Base-by-base conservation (phyloP, 2,797 vertebrate genomes). In the Siniperca scherzeri region DNA sequence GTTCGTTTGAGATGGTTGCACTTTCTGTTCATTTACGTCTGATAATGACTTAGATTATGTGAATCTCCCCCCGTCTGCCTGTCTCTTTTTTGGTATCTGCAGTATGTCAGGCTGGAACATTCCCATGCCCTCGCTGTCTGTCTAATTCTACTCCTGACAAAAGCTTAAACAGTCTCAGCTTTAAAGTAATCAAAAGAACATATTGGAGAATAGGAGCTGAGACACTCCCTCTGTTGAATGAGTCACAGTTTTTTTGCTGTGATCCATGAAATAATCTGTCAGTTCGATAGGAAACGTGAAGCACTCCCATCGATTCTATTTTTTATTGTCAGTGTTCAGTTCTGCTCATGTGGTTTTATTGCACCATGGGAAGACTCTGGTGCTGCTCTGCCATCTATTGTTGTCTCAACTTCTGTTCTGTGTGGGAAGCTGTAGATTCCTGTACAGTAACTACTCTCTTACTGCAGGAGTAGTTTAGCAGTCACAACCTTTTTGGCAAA, bases 241-340 rank as follows among this genome's bases (percentile, higher is more conserved):
- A 95, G 95, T 94, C 95, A 86, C 91, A 89, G 89, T 96, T 95
- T 92, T 94, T 93, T 96, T 95, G 93, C 95, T 87, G 92, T 95
- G 95, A 96, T 96, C 96, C 96, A 95, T 96, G 95, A 97, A 97
- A 97, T 96, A 95, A 95, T 96, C 95, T 96, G 94, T 96, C 95
- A 92, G 86, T 96, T 93, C 91, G 92, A 95, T 94, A 92, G 90
- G 92, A 96, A 96, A 96, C 91, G 93, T 88, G 93, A 92, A 94
- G 92, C 83, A 19, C 94, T 93, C 92, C 89, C 85, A 92, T 94
- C 83, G 93, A 94, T 96, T 94, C 90, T 14, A 48, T 88, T 94
- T 95, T 93, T 94, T 92, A 93, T 90, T 83, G 89, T 93, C 93
- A 89, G 90, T 89, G 89, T 94, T 93, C 93, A 92, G 93, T 95